Evolutionary conservation across 2,888 invertebrate species (phyloP), one percentile per base, ranked within the genome.

Genomic region (Choreutis nemorana): DNA sequence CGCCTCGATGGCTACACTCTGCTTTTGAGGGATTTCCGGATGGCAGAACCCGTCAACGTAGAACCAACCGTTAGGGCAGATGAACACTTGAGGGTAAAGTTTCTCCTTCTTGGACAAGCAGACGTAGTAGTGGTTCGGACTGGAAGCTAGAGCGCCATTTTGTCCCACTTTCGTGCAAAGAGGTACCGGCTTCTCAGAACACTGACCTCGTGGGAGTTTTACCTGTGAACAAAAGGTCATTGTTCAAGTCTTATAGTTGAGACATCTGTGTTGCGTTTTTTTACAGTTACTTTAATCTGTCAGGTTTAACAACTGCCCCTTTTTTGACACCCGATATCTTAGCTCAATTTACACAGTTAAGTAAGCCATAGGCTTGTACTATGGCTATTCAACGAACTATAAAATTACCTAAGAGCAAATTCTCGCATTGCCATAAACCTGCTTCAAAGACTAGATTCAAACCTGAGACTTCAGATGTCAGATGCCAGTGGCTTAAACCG

Each of bases 11-110:
- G 13, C 8, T 8, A 23, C 10, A 4, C 12, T n/a, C n/a, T n/a
- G n/a, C n/a, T n/a, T 26, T 28, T 51, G 45, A 0, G 50, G 47
- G 33, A 9, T 15, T n/a, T 61, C 60, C 4, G 68, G 62, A 9
- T 55, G 55, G 28, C 78, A 78, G 44, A 55, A 75, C 1, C 62
- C 64, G 2, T 56, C 58, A 48, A 55, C 59, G 45, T 71, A 77
- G 37, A 48, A 55, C 71, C 70, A 75, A 4, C 78, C 78, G 30
- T 75, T 63, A 0, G 78, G 78, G 24, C 78, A 78, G 23, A 77
- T 58, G 44, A 78, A 75, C 11, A 78, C 40, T 42, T 77, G 77
- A 3, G 78, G 72, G 13, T 61, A 55, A 0, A 72, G 29, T 0
- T 14, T 21, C 0, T 56, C 53, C 1, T 52, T 37, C 23, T 55